Conservation (phyloP, 1,140 invertebrate species). For the Philopotamus ludificatus region DNA sequence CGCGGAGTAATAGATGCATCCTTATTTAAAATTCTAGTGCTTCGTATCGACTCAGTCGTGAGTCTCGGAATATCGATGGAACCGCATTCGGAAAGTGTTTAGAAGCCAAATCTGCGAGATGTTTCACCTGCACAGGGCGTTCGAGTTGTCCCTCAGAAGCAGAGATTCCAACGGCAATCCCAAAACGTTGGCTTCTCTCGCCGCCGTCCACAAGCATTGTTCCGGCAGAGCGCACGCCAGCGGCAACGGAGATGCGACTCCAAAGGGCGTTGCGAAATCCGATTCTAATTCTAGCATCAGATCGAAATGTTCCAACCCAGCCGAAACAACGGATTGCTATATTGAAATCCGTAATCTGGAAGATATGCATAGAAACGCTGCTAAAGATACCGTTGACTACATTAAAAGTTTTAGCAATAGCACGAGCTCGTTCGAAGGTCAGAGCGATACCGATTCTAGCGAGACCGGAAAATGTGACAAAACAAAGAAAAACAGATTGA, state of each 20-base stretch:
- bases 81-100: slow-evolving; percentile 1
- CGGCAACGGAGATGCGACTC: slow-evolving; percentile 53
- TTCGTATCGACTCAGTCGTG: no score
- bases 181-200: slow-evolving; percentile 55
- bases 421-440: slow-evolving; percentile 58
- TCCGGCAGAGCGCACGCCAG: slow-evolving; percentile 70
- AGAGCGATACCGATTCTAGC: slow-evolving; percentile 57
- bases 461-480: slow-evolving; percentile 46
- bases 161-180: slow-evolving; percentile 57
- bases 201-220: slow-evolving; percentile 66
- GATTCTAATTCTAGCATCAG: slow-evolving; percentile 53
- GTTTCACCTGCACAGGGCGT: slow-evolving; percentile 63
- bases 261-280: slow-evolving; percentile 48
- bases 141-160: slow-evolving; percentile 65
- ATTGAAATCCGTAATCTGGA: slow-evolving; percentile 53
- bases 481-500: slow-evolving; percentile 33
- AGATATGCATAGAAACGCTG: slow-evolving; percentile 45
- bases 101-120: slow-evolving; percentile 47
- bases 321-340: slow-evolving; percentile 48
- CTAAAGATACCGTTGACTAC: slow-evolving; percentile 38
- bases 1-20: no score
- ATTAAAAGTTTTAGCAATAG: slow-evolving; percentile 55
- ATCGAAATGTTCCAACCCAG: slow-evolving; percentile 46
- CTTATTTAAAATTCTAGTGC: no score
- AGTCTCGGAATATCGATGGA: no score